Percentiles rank a stretch among this genome's conserved stretches.
phyloP scores from a whole-genome alignment of 2,888 invertebrate genomes.

The Orchestes rusci region DNA sequence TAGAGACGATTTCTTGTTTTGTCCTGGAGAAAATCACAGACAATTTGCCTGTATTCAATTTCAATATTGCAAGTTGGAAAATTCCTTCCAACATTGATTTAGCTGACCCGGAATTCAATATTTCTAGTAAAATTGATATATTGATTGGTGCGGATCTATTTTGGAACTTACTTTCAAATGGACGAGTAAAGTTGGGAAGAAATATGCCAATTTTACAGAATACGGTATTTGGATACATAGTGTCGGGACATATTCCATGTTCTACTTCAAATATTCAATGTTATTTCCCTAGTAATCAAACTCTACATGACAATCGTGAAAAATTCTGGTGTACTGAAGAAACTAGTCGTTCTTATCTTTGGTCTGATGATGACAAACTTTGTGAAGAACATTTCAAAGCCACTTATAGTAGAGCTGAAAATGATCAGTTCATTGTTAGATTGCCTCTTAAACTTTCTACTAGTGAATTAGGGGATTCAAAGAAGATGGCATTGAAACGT shows the following conservation, averaged over 20 bases:
- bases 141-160: slow-evolving; percentile 4
- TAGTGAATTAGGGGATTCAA: slow-evolving; percentile 8
- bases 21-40: slow-evolving; percentile 11
- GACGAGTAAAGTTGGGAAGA: slow-evolving; percentile 8
- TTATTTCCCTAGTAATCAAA: no score
- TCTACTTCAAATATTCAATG: no score
- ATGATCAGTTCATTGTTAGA: slow-evolving; percentile 15
- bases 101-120: slow-evolving; percentile 12
- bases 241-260: slow-evolving; percentile 10
- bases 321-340: slow-evolving; percentile 16
- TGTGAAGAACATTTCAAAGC: slow-evolving; percentile 13
- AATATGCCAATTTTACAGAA: slow-evolving; percentile 7
- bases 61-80: slow-evolving; percentile 1
- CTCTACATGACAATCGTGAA: not conserved
- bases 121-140: no score
- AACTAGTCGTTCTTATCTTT: not conserved
- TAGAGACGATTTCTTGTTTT: no score
- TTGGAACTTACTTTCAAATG: slow-evolving; percentile 1
- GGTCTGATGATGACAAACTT: not conserved
- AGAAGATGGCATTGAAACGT: slow-evolving; percentile 10
- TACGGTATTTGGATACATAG: slow-evolving; percentile 14
- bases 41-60: slow-evolving; percentile 7
- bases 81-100: slow-evolving; percentile 8
- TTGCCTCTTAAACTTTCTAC: slow-evolving; percentile 8
- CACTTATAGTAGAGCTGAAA: slow-evolving; percentile 7